Percentiles rank a stretch among this genome's conserved stretches.
Conservation (phyloP, 2,888 invertebrate genomes). For the Pseudolycoriella hygida region DNA sequence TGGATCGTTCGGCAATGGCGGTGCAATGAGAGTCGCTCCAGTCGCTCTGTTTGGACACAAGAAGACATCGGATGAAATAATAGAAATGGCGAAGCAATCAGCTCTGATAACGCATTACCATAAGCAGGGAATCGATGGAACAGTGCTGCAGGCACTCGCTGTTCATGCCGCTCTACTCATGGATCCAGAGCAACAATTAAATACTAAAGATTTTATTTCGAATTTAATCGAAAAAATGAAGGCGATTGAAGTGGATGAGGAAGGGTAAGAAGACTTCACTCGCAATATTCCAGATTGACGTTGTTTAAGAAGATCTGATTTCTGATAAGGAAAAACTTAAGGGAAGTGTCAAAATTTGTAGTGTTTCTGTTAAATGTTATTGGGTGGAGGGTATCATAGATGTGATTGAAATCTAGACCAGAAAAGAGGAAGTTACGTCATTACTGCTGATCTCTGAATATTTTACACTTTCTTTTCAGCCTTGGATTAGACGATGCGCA, state of each 20-base stretch:
- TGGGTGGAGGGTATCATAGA: too few species aligned
- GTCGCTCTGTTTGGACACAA: slow-evolving; percentile 39
- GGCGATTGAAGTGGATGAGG: slow-evolving; percentile 31
- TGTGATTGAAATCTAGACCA: too few species aligned
- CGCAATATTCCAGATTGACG: slow-evolving; percentile 4
- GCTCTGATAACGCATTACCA: slow-evolving; percentile 46
- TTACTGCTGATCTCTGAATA: too few species aligned
- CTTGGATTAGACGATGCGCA: slow-evolving; percentile 24
- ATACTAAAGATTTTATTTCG: slow-evolving; percentile 32
- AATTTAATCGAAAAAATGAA: slow-evolving; percentile 35
- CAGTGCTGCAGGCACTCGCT: slow-evolving; percentile 38
- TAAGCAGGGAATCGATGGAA: slow-evolving; percentile 36
- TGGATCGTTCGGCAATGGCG: slow-evolving; percentile 65
- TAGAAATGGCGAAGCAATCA: slow-evolving; percentile 31
- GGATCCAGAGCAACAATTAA: slow-evolving; percentile 29
- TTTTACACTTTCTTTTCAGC: too few species aligned
- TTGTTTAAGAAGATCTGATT: slow-evolving; percentile 14
- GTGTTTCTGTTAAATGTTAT: too few species aligned
- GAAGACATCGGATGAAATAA: slow-evolving; percentile 23
- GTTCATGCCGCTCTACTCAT: slow-evolving; percentile 34
- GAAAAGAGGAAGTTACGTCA: too few species aligned
- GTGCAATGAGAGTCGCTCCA: slow-evolving; percentile 55
- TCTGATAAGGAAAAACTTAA: too few species aligned
- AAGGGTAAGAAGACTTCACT: slow-evolving; percentile 15
- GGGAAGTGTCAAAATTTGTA: too few species aligned